Evolutionary conservation across 1,140 invertebrate genomes (phyloP).

Genomic region (Zaprionus capensis): DNA sequence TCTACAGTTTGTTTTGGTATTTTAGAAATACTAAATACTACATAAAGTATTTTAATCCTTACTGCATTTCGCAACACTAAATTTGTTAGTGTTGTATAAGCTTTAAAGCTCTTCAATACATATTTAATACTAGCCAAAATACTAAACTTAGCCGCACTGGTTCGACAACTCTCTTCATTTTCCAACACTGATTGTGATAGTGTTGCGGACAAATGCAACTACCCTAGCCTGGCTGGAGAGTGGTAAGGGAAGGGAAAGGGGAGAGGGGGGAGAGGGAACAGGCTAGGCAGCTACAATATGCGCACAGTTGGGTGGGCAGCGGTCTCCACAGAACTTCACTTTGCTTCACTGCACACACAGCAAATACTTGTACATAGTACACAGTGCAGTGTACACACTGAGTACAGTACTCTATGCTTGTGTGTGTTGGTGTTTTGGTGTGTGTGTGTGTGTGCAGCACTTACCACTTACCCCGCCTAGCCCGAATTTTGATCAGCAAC

Average conservation of each 20-base stretch:
- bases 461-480: constrained; percentile 33
- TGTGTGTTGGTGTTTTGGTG: background rate
- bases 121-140: no score
- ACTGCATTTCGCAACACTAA: no score
- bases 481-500: constrained; percentile 59
- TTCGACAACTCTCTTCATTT: background rate
- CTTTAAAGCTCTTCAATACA: no score
- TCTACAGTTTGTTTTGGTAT: no score
- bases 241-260: background rate
- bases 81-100: no score
- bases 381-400: constrained; percentile 7
- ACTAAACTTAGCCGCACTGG: no score
- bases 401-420: background rate
- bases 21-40: no score
- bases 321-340: constrained; percentile 20
- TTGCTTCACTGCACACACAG: constrained; percentile 20
- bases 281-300: constrained; percentile 32
- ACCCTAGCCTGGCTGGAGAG: background rate
- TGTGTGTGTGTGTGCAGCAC: constrained; percentile 6
- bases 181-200: constrained; percentile 27
- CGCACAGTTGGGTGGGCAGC: constrained; percentile 16
- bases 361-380: constrained; percentile 4
- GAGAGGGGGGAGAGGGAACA: fast-evolving
- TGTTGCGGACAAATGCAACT: constrained; percentile 23
- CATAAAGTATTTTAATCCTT: no score